Percentiles rank a stretch among this genome's conserved stretches.
These are phyloP conservation scores for Metopia argyrocephala DNA, from an alignment of 2,888 invertebrate species.

Conservation along the genomic window DNA sequence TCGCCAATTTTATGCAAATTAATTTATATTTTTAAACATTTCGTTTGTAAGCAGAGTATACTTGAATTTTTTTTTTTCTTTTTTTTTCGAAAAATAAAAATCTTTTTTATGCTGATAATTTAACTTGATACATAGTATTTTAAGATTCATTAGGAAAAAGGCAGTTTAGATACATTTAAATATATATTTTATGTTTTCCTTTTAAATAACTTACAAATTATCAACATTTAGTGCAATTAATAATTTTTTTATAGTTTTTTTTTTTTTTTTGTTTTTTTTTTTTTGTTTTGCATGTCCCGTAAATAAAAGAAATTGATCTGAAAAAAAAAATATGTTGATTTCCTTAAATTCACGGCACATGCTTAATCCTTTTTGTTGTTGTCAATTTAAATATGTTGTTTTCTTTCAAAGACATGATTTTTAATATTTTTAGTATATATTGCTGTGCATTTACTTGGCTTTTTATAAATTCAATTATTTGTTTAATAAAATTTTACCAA, in stretches of 20 bases:
- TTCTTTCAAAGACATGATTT: conserved; percentile 54
- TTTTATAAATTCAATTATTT: conserved; percentile 20
- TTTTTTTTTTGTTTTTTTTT: conserved; percentile 8
- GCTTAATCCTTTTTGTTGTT: conserved; percentile 51
- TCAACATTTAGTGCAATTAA: conserved; percentile 57
- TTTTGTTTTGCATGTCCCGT: conserved; percentile 54
- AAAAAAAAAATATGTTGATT: not conserved
- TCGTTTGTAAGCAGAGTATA: too few species aligned
- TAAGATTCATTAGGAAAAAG: conserved; percentile 62
- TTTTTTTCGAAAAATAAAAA: too few species aligned
- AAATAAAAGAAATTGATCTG: conserved; percentile 24
- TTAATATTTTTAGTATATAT: conserved; percentile 31
- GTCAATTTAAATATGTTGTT: conserved; percentile 49
- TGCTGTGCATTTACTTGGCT: conserved; percentile 54
- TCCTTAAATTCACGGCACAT: conserved; percentile 54
- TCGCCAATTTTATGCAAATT: too few species aligned
- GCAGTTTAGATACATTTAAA: conserved; percentile 62
- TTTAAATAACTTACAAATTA: conserved; percentile 45
- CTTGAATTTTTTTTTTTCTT: too few species aligned
- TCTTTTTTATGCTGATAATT: too few species aligned
- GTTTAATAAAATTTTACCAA: not conserved
- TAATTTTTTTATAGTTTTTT: conserved; percentile 12
- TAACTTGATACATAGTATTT: too few species aligned
- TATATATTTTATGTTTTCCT: not conserved
- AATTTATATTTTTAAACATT: too few species aligned